Evolutionary conservation across 1,140 invertebrate genomes (phyloP), one percentile per base, ranked within the genome.

Genomic region (Drosophila kanapiae): DNA sequence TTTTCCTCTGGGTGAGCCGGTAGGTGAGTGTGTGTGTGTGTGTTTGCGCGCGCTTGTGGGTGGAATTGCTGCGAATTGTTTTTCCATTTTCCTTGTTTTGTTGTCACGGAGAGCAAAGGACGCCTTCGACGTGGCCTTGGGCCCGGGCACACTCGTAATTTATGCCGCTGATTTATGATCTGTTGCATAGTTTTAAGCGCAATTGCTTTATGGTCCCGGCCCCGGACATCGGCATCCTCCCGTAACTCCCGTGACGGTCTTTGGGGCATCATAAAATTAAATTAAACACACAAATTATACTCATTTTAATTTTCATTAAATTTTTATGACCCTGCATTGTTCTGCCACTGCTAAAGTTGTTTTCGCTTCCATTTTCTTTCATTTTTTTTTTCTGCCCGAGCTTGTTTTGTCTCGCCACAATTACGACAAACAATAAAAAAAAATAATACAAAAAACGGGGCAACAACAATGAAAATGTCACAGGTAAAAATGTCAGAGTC

Each of bases 251-350:
- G 48, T 31, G 60, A 62, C 47, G 42, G 71, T 90, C 85, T 90
- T 88, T 53, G 65, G 85, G 85, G 84, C 69, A 49, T 61, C 85
- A 90, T 90, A 90, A 88, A 90, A 88, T 88, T 84, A 90, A 88
- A 88, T 88, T 88, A 90, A 88, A 71, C 78, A 78, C 85, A 88
- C 85, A 88, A 88, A 88, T 90, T 90, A 88, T 88, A 80, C 84
- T 90, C 84, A 84, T 88, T 88, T 88, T 88, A 90, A 88, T 88
- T 88, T 88, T 88, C 84, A 88, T 88, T 90, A 90, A 88, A 88
- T 88, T 88, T 87, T 87, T 77, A 87, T 88, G 80, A 68, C 59
- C 70, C 56, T 43, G 49, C 71, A 82, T 75, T 83, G 75, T 86
- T 78, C 47, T 62, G 69, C n/a, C 31, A n/a, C 56, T 43, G 42